Conservation (phyloP, 1,140 invertebrate species). For the Centruroides sculpturatus region DNA sequence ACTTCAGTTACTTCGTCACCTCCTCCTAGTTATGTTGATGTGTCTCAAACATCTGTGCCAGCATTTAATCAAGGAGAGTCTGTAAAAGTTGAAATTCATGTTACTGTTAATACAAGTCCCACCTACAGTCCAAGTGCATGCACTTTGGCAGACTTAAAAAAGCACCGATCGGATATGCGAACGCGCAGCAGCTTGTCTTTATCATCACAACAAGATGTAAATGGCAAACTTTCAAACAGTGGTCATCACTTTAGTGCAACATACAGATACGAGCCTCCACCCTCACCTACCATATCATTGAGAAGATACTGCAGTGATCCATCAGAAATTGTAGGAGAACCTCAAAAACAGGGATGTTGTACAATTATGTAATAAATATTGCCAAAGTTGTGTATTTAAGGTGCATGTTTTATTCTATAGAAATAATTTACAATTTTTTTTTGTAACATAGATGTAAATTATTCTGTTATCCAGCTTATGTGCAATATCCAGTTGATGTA, state of each 20-base stretch:
- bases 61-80: slow-evolving; percentile 13
- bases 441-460: too few species aligned
- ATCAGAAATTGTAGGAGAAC: slow-evolving; percentile 22
- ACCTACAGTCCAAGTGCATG: slow-evolving; percentile 25
- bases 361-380: slow-evolving; percentile 11
- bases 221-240: neutral
- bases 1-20: too few species aligned
- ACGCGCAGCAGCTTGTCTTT: slow-evolving; percentile 11
- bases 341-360: slow-evolving; percentile 19
- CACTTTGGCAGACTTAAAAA: slow-evolving; percentile 76
- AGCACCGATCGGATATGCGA: slow-evolving; percentile 47
- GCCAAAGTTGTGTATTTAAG: neutral
- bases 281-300: slow-evolving; percentile 21
- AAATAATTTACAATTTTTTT: too few species aligned
- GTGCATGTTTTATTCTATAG: too few species aligned
- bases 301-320: slow-evolving; percentile 23
- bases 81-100: slow-evolving; percentile 23
- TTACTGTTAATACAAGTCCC: slow-evolving; percentile 30
- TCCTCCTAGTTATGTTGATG: too few species aligned
- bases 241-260: slow-evolving; percentile 8
- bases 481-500: too few species aligned
- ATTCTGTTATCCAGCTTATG: too few species aligned
- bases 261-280: slow-evolving; percentile 19
- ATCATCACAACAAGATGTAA: neutral
- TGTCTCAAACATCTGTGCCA: too few species aligned